Evolutionary conservation across 2,113 vertebrate genomes (phyloP).

Genomic region (Pygoscelis antarcticus): DNA sequence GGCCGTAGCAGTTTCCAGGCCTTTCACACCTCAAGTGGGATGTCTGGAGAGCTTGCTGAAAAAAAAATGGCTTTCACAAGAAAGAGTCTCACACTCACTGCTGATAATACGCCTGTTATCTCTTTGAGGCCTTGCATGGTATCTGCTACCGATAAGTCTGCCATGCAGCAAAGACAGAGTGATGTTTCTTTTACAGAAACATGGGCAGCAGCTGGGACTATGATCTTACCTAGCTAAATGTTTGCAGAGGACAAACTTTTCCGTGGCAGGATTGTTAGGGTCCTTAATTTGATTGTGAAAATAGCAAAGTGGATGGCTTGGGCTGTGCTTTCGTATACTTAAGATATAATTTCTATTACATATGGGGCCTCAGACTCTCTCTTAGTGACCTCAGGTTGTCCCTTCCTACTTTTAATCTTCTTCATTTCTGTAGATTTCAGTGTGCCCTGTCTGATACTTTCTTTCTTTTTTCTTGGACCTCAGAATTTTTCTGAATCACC

Average conservation of each 20-base stretch:
- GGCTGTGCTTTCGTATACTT: background rate
- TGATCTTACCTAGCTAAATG: background rate
- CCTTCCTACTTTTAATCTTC: background rate
- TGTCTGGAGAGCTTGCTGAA: slow-evolving; percentile 4
- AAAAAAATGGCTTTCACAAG: background rate
- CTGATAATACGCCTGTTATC: slow-evolving; percentile 4
- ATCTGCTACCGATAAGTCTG: slow-evolving; percentile 11
- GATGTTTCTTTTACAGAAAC: slow-evolving; percentile 9
- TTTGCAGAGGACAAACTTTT: background rate
- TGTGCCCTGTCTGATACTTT: background rate
- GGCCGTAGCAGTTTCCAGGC: background rate
- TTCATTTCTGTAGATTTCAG: background rate
- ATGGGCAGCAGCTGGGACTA: background rate
- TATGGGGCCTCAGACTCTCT: background rate
- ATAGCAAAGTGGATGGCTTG: background rate
- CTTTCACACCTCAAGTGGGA: slow-evolving; percentile 25
- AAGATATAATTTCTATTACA: background rate
- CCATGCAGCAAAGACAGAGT: background rate
- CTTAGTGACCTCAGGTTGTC: background rate
- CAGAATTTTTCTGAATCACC: background rate
- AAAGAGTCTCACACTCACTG: background rate
- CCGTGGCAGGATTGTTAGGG: background rate
- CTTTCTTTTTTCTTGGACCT: background rate
- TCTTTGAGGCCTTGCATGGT: background rate
- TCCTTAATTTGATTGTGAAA: background rate